These are phyloP conservation scores for Drosophila neocordata DNA, from an alignment of 1,140 invertebrate genomes.

Conservation along the genomic window DNA sequence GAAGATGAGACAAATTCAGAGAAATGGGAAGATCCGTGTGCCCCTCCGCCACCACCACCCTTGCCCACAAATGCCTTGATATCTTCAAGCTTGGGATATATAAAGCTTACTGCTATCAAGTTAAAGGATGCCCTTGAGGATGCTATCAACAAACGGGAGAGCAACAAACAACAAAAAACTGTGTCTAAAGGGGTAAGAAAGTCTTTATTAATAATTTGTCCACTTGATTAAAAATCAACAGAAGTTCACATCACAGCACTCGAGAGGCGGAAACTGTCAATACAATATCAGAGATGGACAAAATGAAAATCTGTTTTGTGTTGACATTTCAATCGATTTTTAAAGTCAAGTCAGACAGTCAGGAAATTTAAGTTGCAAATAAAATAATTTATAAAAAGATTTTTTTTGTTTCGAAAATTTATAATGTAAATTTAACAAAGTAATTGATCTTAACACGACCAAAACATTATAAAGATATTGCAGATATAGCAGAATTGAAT, in stretches of 20 bases:
- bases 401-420: neutral
- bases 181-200: constrained; percentile 20
- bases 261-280: neutral
- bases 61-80: constrained; percentile 38
- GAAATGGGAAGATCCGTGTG: constrained; percentile 71
- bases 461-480: neutral
- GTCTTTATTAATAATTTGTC: constrained; percentile 1
- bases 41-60: constrained; percentile 66
- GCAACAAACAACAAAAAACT: constrained; percentile 34
- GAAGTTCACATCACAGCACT: too few species aligned
- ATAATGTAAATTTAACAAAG: constrained; percentile 2
- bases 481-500: neutral
- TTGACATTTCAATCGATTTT: neutral
- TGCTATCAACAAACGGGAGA: constrained; percentile 67
- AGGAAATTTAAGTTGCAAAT: neutral
- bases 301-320: neutral
- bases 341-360: constrained; percentile 11
- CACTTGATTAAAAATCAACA: too few species aligned
- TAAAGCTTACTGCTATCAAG: constrained; percentile 54
- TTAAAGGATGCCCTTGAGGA: constrained; percentile 65
- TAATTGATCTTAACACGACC: neutral
- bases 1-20: constrained; percentile 67
- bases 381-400: neutral
- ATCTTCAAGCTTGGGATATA: constrained; percentile 36
- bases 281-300: neutral